Percentiles rank a stretch among this genome's conserved stretches.
phyloP scores from a whole-genome alignment of 2,797 vertebrate genomes.

The Adrianichthys oophorus region DNA sequence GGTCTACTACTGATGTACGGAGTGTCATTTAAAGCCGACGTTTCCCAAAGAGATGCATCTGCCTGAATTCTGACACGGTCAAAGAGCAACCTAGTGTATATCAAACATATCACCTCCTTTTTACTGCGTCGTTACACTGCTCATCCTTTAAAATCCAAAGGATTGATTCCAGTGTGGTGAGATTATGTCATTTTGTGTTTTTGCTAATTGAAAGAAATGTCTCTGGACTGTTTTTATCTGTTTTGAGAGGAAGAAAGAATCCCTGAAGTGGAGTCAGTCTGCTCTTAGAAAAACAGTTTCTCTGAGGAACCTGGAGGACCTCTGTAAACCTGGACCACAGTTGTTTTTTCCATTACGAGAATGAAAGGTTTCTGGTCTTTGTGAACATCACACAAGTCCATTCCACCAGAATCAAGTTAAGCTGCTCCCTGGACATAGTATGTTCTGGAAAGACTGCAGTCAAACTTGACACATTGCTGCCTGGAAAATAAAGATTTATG shows the following conservation, averaged over 20 bases:
- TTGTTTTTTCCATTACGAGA: constrained; percentile 57
- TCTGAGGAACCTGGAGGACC: constrained; percentile 6
- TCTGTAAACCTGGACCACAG: constrained; percentile 27
- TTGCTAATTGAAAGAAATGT: constrained; percentile 37
- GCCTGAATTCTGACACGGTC: constrained; percentile 58
- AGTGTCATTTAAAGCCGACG: constrained; percentile 40
- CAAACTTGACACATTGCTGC: constrained; percentile 32
- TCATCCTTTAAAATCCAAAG: constrained; percentile 8
- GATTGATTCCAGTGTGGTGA: too few relatives aligned
- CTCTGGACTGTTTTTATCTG: constrained; percentile 29
- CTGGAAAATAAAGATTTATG: constrained; percentile 52
- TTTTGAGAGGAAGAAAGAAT: constrained; percentile 24
- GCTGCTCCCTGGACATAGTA: constrained; percentile 30
- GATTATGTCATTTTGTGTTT: constrained; percentile 48
- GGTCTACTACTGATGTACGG: constrained; percentile 40
- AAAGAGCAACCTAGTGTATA: constrained; percentile 45
- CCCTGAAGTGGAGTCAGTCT: constrained; percentile 56
- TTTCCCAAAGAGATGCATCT: constrained; percentile 61
- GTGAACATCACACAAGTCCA: constrained; percentile 39
- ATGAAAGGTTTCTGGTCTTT: constrained; percentile 19
- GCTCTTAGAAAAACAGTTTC: constrained; percentile 27
- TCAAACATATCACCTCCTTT: constrained; percentile 37
- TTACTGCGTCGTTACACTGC: constrained; percentile 14
- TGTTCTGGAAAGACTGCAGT: constrained; percentile 27
- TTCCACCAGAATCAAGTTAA: constrained; percentile 50